phyloP scores from a whole-genome alignment of 92 coral and sea anemone genomes.

The Siderastrea radians region DNA sequence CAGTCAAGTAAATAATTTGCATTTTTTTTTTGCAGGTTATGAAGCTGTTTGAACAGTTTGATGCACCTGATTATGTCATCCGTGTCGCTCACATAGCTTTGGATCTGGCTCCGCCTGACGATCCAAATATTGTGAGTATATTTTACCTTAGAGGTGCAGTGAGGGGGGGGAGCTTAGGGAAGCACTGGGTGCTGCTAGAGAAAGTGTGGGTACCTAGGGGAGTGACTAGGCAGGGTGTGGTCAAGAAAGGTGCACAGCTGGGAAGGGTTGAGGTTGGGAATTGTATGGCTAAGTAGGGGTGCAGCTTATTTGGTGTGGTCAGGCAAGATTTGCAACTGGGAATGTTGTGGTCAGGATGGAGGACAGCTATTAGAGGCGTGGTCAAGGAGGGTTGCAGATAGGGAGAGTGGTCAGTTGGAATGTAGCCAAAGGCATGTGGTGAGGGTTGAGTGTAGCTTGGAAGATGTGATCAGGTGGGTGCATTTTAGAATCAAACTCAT shows the following conservation, averaged over 20 bases:
- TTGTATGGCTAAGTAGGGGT: neutral
- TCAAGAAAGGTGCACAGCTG: neutral
- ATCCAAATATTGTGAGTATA: constrained; percentile 88
- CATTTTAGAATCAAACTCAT: too few relatives aligned
- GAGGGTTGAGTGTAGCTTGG: too few relatives aligned
- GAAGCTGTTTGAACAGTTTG: constrained; percentile 98
- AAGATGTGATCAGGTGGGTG: too few relatives aligned
- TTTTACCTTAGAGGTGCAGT: too few relatives aligned
- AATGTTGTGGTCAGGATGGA: neutral
- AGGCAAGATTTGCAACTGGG: neutral
- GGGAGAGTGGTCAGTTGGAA: too few relatives aligned
- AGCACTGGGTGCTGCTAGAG: neutral
- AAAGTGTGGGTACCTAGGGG: neutral
- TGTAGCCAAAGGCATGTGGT: too few relatives aligned
- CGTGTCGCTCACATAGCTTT: constrained; percentile 87
- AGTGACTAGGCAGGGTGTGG: neutral
- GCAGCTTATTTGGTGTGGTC: neutral
- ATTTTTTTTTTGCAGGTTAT: constrained; percentile 68
- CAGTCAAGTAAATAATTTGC: neutral
- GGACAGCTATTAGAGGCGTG: too few relatives aligned
- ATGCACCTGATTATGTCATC: constrained; percentile 91
- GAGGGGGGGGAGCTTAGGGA: neutral
- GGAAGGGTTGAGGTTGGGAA: neutral
- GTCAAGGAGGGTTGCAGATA: too few relatives aligned
- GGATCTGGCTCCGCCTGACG: constrained; percentile 82